Conservation (phyloP, 2,888 invertebrate species). For the Pherbina coryleti region DNA sequence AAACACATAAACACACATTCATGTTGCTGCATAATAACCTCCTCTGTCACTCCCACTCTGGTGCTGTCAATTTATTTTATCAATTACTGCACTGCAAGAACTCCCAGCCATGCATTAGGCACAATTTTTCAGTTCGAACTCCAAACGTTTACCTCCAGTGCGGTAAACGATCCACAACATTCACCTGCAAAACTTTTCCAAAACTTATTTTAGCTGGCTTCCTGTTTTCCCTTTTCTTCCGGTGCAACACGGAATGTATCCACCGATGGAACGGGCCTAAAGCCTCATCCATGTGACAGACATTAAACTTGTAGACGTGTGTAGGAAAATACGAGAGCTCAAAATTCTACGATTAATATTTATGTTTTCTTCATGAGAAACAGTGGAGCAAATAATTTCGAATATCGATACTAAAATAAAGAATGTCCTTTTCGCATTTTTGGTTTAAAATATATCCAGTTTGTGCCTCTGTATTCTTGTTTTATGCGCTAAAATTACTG, state of each 20-base stretch:
- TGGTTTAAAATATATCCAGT: neutral
- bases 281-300: neutral
- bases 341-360: neutral
- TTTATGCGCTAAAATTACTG: neutral
- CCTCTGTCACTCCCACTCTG: neutral
- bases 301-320: neutral
- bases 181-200: constrained; percentile 27
- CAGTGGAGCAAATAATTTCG: neutral
- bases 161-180: constrained; percentile 2
- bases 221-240: neutral
- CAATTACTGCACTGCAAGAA: constrained; percentile 38
- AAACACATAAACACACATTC: neutral
- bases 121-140: constrained; percentile 9
- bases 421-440: neutral
- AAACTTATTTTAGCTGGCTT: constrained; percentile 15
- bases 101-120: constrained; percentile 27
- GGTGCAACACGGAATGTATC: neutral
- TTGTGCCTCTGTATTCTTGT: neutral
- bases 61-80: constrained; percentile 45
- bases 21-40: neutral
- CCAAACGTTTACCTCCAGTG: constrained; percentile 3
- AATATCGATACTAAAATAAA: neutral
- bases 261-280: neutral
- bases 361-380: neutral
- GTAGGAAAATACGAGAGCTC: neutral